A percentile compares a stretch with the other conserved stretches of the same genome.
These are phyloP conservation scores for Cotesia chilonis DNA, from an alignment of 1,140 invertebrate species.

Conservation along the genomic window DNA sequence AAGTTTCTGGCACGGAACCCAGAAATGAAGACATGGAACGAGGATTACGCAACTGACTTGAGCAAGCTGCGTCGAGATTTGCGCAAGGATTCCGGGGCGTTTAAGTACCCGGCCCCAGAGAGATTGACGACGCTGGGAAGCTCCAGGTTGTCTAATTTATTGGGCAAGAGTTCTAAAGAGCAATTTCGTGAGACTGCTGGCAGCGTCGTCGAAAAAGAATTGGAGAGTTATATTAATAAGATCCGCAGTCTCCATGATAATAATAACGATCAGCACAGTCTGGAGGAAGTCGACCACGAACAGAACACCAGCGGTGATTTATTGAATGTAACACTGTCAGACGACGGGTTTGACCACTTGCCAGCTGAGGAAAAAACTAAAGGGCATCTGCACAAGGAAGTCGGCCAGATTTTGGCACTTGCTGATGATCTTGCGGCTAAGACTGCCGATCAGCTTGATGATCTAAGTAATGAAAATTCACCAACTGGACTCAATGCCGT, in stretches of 20 bases:
- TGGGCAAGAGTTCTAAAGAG: background rate
- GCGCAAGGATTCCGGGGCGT: constrained; percentile 14
- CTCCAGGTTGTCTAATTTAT: constrained; percentile 10
- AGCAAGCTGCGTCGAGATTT: background rate
- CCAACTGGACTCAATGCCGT: constrained; percentile 4
- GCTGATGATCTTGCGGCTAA: constrained; percentile 43
- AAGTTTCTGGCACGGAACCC: background rate
- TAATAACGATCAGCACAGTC: constrained; percentile 38
- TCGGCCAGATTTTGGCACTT: constrained; percentile 40
- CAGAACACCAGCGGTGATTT: constrained; percentile 58
- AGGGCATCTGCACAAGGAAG: constrained; percentile 28
- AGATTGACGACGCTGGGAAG: background rate
- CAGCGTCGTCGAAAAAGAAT: constrained; percentile 45
- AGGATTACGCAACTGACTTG: background rate
- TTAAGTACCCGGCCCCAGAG: constrained; percentile 5
- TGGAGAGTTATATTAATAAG: constrained; percentile 55
- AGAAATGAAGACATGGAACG: background rate
- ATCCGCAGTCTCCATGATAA: constrained; percentile 51
- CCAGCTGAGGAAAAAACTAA: constrained; percentile 33
- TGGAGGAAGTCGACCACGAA: constrained; percentile 50
- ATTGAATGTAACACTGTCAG: constrained; percentile 52
- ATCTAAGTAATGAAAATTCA: too few relatives aligned
- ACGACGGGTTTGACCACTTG: constrained; percentile 45
- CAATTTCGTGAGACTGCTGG: constrained; percentile 24
- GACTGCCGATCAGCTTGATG: background rate